Conservation (phyloP, 2,888 invertebrate species). For the Lydus trimaculatus region DNA sequence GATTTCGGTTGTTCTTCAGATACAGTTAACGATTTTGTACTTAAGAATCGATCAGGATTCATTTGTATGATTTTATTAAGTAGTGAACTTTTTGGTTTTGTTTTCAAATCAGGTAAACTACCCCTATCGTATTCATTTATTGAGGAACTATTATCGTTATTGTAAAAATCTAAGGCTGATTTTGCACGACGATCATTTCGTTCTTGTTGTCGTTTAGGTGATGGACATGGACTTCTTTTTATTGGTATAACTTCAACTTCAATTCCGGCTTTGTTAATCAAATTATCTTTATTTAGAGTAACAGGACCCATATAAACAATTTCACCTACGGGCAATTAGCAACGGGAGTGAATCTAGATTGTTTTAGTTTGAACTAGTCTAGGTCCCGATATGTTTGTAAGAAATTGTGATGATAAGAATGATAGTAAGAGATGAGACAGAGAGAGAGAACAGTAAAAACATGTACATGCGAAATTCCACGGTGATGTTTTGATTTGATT, state of each 20-base stretch:
- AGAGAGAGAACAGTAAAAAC: slow-evolving; percentile 19
- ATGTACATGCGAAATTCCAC: slow-evolving; percentile 24
- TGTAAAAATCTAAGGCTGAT: slow-evolving; percentile 55
- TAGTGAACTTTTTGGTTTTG: slow-evolving; percentile 46
- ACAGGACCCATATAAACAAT: slow-evolving; percentile 61
- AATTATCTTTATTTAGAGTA: slow-evolving; percentile 59
- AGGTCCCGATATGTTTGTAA: slow-evolving; percentile 57
- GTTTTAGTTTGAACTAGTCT: slow-evolving; percentile 22
- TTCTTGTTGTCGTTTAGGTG: slow-evolving; percentile 47
- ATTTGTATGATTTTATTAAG: slow-evolving; percentile 52
- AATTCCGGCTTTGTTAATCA: slow-evolving; percentile 68
- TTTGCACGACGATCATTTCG: slow-evolving; percentile 48
- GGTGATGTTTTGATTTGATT: slow-evolving; percentile 12
- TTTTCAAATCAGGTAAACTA: slow-evolving; percentile 56
- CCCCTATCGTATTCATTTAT: slow-evolving; percentile 45
- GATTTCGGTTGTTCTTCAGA: slow-evolving; percentile 41
- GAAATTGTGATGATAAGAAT: slow-evolving; percentile 14
- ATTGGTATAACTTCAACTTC: slow-evolving; percentile 61
- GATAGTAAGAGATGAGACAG: no score
- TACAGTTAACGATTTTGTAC: slow-evolving; percentile 51
- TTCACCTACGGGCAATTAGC: slow-evolving; percentile 55
- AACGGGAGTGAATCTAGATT: background rate
- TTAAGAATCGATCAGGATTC: slow-evolving; percentile 53
- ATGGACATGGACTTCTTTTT: slow-evolving; percentile 58
- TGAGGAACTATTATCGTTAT: slow-evolving; percentile 26